Percentiles rank a stretch among this genome's conserved stretches.
Evolutionary conservation across 2,113 vertebrate genomes (phyloP).

Genomic region (Hylia prasina): DNA sequence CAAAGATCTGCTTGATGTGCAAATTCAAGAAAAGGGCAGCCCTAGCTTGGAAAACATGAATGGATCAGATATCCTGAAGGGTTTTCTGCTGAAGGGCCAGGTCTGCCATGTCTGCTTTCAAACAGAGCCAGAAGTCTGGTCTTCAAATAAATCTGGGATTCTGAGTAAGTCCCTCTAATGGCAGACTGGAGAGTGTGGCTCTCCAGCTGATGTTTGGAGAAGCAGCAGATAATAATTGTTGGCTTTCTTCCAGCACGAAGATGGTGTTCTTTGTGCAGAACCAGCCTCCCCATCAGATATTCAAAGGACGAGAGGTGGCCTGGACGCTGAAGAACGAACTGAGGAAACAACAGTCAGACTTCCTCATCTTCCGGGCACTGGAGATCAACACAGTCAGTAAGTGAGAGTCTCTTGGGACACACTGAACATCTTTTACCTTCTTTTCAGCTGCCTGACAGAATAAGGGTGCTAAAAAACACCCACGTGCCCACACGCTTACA

Average conservation of each 20-base stretch:
- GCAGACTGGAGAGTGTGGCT: background rate
- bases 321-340: constrained; percentile 85
- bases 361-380: constrained; percentile 88
- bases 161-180: background rate
- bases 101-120: background rate
- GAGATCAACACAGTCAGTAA: constrained; percentile 93
- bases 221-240: background rate
- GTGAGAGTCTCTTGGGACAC: constrained; percentile 47
- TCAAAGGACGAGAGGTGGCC: constrained; percentile 88
- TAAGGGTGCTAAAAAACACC: background rate
- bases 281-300: constrained; percentile 86
- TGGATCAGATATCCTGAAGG: background rate
- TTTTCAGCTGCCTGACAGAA: background rate
- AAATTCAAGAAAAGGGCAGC: background rate
- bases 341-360: constrained; percentile 90
- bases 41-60: background rate
- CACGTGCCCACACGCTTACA: fast-evolving
- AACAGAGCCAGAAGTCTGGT: background rate
- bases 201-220: background rate
- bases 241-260: constrained; percentile 81
- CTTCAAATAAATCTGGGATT: background rate
- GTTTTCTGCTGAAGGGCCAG: background rate
- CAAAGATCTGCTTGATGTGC: background rate
- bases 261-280: constrained; percentile 94
- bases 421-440: background rate